Conservation (phyloP, 1,140 invertebrate genomes). For the Andrena cerasifolii region DNA sequence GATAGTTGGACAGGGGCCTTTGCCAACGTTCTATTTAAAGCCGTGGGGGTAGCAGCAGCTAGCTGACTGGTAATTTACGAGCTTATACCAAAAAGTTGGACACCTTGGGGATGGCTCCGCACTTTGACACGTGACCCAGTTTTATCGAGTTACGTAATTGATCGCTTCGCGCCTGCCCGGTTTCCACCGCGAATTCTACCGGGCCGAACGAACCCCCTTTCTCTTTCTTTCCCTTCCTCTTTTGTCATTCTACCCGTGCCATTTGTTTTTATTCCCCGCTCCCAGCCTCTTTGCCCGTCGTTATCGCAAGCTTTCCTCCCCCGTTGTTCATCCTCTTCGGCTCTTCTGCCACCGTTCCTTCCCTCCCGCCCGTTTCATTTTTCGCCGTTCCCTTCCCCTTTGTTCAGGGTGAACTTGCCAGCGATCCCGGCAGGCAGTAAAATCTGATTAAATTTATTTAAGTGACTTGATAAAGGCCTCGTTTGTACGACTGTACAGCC, state of each 20-base stretch:
- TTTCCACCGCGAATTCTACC: constrained; percentile 39
- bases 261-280: constrained; percentile 3
- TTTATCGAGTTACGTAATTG: constrained; percentile 80
- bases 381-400: neutral
- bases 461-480: neutral
- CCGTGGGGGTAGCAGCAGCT: constrained; percentile 63
- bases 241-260: constrained; percentile 25
- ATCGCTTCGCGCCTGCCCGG: constrained; percentile 68
- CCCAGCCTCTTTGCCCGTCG: constrained; percentile 7
- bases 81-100: constrained; percentile 79
- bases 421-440: neutral
- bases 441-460: constrained; percentile 20
- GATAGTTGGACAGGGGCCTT: constrained; percentile 69
- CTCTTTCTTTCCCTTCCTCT: constrained; percentile 21
- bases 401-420: neutral
- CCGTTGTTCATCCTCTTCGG: no score
- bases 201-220: constrained; percentile 32
- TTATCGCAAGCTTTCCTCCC: constrained; percentile 12
- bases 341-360: no score
- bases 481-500: neutral
- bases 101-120: constrained; percentile 77
- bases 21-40: constrained; percentile 81
- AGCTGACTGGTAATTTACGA: constrained; percentile 79
- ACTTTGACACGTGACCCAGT: constrained; percentile 81
- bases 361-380: neutral